These are phyloP conservation scores for Brachypteracias leptosomus DNA, from an alignment of 2,113 vertebrate genomes.

Conservation along the genomic window DNA sequence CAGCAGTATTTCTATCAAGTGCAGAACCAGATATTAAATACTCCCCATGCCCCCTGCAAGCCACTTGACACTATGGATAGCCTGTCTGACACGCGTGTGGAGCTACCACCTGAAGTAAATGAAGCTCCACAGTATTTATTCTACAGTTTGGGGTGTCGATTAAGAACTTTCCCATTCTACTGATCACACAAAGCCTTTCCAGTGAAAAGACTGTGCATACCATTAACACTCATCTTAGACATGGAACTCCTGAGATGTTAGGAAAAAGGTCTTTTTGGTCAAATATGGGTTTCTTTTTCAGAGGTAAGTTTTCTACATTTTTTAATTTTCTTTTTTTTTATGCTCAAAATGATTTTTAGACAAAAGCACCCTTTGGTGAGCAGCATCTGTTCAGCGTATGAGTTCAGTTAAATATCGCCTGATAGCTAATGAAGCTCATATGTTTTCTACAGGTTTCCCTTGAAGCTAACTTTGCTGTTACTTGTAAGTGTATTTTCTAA, in stretches of 20 bases:
- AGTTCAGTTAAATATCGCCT: constrained; percentile 30
- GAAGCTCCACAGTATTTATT: background rate
- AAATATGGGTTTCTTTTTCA: background rate
- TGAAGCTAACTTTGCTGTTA: background rate
- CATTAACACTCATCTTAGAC: background rate
- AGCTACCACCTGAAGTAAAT: background rate
- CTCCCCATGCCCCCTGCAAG: no score
- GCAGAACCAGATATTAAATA: background rate
- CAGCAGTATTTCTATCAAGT: background rate
- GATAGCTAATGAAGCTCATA: constrained; percentile 6
- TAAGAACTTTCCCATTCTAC: background rate
- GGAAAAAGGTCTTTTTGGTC: background rate
- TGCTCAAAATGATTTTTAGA: background rate
- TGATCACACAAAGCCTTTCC: background rate
- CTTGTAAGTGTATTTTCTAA: background rate
- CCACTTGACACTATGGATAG: background rate
- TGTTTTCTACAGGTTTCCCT: background rate
- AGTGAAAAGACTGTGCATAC: background rate
- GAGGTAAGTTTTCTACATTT: background rate
- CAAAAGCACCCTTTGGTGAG: constrained; percentile 15
- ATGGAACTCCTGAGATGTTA: background rate
- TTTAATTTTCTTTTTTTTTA: background rate
- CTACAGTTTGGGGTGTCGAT: background rate
- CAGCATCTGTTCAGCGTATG: constrained; percentile 23
- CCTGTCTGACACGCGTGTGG: background rate